Evolutionary conservation across 2,113 vertebrate genomes (phyloP).

Genomic region (Passer domesticus): DNA sequence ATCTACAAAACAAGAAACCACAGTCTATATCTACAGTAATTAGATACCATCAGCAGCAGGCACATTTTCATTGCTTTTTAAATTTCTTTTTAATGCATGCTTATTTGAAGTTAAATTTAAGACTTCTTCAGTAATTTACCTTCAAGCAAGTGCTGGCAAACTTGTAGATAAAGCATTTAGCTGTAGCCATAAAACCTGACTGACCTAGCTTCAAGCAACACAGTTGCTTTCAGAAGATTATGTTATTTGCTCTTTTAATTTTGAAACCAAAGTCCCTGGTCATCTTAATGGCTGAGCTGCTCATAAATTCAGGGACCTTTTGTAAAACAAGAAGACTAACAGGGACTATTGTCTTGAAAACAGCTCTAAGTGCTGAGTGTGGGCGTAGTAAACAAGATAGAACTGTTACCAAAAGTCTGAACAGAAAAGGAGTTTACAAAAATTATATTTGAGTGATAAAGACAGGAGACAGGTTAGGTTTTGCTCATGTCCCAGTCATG

Average conservation of each 20-base stretch:
- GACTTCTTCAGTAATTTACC: not conserved
- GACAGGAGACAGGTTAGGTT: not conserved
- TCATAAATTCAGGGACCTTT: not conserved
- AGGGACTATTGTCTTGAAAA: not conserved
- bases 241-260: not conserved
- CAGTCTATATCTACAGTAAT: not conserved
- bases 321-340: not conserved
- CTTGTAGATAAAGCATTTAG: not conserved
- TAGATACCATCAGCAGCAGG: not conserved
- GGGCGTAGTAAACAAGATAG: not conserved
- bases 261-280: not conserved
- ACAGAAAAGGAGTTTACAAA: not conserved
- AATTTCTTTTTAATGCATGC: not conserved
- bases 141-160: not conserved
- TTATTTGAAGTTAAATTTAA: not conserved
- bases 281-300: not conserved
- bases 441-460: not conserved
- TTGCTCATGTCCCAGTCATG: not conserved
- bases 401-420: not conserved
- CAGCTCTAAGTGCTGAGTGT: not conserved
- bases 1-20: not conserved
- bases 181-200: not conserved
- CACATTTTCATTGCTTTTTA: not conserved
- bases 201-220: not conserved
- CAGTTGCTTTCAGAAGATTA: not conserved